A percentile compares a stretch with the other conserved stretches of the same genome.
phyloP scores from a whole-genome alignment of 1,140 invertebrate species.

The Cardiocondyla obscurior region DNA sequence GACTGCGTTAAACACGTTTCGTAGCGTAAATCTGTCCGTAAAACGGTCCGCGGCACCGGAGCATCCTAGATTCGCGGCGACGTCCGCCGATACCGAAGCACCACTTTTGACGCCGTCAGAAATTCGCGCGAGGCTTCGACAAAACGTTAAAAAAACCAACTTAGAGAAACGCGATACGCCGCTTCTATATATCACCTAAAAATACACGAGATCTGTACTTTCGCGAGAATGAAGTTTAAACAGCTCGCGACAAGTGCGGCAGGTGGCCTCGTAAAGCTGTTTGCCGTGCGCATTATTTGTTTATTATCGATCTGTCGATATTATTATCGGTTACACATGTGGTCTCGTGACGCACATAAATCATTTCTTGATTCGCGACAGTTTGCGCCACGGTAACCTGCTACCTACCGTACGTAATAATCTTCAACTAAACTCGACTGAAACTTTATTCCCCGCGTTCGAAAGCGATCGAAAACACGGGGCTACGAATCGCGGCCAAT shows the following conservation, averaged over 20 bases:
- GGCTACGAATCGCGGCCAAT: background rate
- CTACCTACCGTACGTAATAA: background rate
- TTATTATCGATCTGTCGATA: background rate
- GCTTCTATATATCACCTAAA: background rate
- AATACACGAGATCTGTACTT: background rate
- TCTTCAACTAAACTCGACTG: background rate
- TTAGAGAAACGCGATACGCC: background rate
- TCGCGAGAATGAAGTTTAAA: background rate
- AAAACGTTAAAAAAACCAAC: background rate
- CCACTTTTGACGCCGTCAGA: background rate
- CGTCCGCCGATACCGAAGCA: background rate
- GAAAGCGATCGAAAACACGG: background rate
- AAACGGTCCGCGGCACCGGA: background rate
- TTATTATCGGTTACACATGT: background rate
- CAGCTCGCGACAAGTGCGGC: background rate
- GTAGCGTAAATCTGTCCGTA: background rate
- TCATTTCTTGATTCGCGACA: background rate
- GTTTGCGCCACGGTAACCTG: background rate
- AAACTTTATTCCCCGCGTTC: background rate
- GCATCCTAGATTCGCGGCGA: background rate
- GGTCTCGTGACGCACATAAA: background rate
- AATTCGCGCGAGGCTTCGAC: background rate
- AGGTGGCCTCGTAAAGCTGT: slow-evolving; percentile 9
- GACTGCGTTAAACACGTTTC: background rate
- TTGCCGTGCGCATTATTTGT: background rate